phyloP scores from a whole-genome alignment of 2,888 invertebrate species.

The Lepidonotus clava region DNA sequence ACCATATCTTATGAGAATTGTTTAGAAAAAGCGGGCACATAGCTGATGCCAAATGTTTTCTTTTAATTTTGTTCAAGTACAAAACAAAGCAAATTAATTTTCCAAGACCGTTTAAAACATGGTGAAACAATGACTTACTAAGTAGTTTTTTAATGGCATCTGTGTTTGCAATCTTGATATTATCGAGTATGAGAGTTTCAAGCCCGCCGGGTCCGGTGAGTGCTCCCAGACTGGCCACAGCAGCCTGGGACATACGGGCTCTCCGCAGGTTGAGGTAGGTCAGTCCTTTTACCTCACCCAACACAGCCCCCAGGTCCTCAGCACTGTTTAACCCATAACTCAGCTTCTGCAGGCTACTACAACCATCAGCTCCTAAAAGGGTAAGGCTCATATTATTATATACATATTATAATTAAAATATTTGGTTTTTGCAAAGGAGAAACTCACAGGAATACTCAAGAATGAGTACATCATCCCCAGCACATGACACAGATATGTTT shows the following conservation, averaged over 20 bases:
- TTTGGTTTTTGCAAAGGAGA: not conserved
- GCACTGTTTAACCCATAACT: slow-evolving; percentile 68
- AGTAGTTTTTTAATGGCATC: slow-evolving; percentile 63
- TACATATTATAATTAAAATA: not conserved
- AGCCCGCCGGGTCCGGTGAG: slow-evolving; percentile 57
- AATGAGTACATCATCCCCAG: too few relatives aligned
- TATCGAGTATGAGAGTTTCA: slow-evolving; percentile 70
- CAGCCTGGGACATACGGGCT: slow-evolving; percentile 65
- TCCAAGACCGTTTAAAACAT: too few relatives aligned
- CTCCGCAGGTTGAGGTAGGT: slow-evolving; percentile 70
- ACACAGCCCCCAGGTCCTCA: slow-evolving; percentile 62
- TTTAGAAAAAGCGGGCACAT: too few relatives aligned
- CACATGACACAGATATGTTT: too few relatives aligned
- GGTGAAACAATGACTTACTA: too few relatives aligned
- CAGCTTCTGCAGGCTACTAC: slow-evolving; percentile 60
- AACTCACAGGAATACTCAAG: not conserved
- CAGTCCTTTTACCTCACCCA: slow-evolving; percentile 61
- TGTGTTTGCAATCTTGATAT: slow-evolving; percentile 70
- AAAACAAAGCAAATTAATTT: not conserved
- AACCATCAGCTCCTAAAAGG: not conserved
- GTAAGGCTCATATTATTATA: not conserved
- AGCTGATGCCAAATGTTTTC: too few relatives aligned
- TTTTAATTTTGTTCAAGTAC: too few relatives aligned
- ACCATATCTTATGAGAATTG: too few relatives aligned
- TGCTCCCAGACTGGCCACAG: slow-evolving; percentile 58